A percentile compares a stretch with the other conserved stretches of the same genome.
phyloP scores from a whole-genome alignment of 1,140 invertebrate species.

The Geopemphigus sp. region DNA sequence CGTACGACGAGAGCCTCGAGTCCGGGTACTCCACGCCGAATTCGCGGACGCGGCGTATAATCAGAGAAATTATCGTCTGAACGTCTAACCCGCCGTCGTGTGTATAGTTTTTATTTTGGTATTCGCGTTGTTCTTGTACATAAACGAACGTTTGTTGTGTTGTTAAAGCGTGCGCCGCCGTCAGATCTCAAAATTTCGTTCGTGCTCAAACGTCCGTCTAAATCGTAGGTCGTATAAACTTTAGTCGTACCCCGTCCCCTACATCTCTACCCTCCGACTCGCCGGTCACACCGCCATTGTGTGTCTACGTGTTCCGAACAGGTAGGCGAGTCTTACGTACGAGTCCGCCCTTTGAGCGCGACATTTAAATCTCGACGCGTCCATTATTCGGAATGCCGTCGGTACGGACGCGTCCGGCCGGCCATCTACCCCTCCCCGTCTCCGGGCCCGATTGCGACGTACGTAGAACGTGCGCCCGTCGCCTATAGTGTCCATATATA shows the following conservation, averaged over 20 bases:
- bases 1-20: conserved; percentile 87
- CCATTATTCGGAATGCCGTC: no score
- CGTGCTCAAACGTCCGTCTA: conserved; percentile 40
- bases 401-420: no score
- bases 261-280: no score
- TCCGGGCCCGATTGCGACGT: no score
- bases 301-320: background rate
- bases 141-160: conserved; percentile 32
- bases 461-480: no score
- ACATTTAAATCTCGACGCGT: no score
- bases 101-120: conserved; percentile 37
- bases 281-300: conserved; percentile 40
- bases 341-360: no score
- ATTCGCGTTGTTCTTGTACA: conserved; percentile 29
- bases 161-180: conserved; percentile 44
- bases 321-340: no score
- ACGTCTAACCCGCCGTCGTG: conserved; percentile 6
- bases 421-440: no score
- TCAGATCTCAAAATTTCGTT: conserved; percentile 47
- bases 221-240: conserved; percentile 34
- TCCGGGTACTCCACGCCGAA: conserved; percentile 91
- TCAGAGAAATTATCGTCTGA: conserved; percentile 89
- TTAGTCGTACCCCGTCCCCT: conserved; percentile 1
- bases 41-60: conserved; percentile 82
- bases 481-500: no score